Evolutionary conservation across 2,797 vertebrate species (phyloP).

Genomic region (Nyctibius grandis): DNA sequence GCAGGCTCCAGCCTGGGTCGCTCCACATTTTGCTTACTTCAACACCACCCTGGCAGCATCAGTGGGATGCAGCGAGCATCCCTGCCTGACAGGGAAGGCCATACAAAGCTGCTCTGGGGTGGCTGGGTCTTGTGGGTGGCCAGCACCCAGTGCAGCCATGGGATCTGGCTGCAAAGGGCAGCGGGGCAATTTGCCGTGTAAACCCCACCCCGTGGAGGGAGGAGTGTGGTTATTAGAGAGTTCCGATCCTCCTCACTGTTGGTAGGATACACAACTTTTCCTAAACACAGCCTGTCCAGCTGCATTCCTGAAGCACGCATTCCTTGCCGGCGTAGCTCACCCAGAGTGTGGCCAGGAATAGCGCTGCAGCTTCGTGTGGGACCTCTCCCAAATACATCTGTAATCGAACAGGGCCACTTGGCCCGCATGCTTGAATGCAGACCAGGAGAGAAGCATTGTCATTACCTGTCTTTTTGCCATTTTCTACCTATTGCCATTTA

Average conservation of each 20-base stretch:
- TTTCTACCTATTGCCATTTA: background rate
- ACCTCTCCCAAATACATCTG: slow-evolving; percentile 32
- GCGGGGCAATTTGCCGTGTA: background rate
- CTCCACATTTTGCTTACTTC: background rate
- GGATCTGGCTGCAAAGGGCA: background rate
- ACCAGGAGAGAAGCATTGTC: background rate
- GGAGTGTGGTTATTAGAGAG: slow-evolving; percentile 21
- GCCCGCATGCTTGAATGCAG: background rate
- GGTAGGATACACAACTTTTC: slow-evolving; percentile 57
- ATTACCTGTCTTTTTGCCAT: background rate
- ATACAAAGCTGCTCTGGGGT: background rate
- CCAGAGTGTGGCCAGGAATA: slow-evolving; percentile 39
- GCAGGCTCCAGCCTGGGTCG: background rate
- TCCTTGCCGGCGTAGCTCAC: slow-evolving; percentile 21
- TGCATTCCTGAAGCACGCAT: slow-evolving; percentile 59
- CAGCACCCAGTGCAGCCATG: background rate
- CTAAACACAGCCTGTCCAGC: slow-evolving; percentile 59
- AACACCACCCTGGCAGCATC: background rate
- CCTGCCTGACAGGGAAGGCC: background rate
- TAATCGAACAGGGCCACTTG: background rate
- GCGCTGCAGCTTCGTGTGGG: slow-evolving; percentile 3
- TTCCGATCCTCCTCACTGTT: slow-evolving; percentile 52
- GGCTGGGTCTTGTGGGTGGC: background rate
- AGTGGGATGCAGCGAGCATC: background rate
- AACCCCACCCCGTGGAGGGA: background rate